These are phyloP conservation scores for Torymus texanus DNA, from an alignment of 2,888 invertebrate species.

Conservation along the genomic window DNA sequence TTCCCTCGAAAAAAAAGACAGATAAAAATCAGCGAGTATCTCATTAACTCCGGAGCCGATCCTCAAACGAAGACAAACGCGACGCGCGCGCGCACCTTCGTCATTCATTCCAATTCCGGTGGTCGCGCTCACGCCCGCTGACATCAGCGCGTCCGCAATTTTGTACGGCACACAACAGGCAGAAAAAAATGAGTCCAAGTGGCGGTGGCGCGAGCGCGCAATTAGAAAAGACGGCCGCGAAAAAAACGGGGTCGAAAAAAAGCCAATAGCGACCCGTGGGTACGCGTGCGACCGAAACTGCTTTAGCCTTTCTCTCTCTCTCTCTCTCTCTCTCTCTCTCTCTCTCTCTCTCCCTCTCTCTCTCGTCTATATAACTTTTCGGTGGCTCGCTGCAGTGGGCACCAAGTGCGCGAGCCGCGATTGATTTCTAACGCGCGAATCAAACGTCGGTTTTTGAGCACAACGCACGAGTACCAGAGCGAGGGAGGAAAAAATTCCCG, in stretches of 20 bases:
- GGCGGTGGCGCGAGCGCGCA: neutral
- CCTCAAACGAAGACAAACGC: slow-evolving; percentile 38
- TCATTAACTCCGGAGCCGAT: slow-evolving; percentile 46
- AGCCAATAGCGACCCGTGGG: too few relatives aligned
- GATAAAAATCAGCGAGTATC: slow-evolving; percentile 50
- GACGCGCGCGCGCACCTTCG: neutral
- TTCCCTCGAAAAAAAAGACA: slow-evolving; percentile 30
- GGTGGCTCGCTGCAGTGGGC: neutral
- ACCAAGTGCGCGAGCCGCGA: neutral
- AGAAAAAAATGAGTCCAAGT: too few relatives aligned
- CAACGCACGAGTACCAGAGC: neutral
- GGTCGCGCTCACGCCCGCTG: neutral
- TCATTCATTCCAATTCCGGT: slow-evolving; percentile 32
- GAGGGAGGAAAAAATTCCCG: slow-evolving; percentile 20
- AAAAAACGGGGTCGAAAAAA: too few relatives aligned
- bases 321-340: too few relatives aligned
- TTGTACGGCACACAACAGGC: too few relatives aligned
- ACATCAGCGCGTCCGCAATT: neutral
- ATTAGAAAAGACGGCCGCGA: slow-evolving; percentile 9
- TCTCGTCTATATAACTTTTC: slow-evolving; percentile 21
- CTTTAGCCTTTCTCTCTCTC: neutral
- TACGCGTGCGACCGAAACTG: neutral
- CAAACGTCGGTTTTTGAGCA: neutral
- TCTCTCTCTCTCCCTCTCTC: too few relatives aligned
- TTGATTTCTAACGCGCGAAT: slow-evolving; percentile 16